phyloP scores from a whole-genome alignment of 2,797 vertebrate species.

The Macroramphosus scolopax region DNA sequence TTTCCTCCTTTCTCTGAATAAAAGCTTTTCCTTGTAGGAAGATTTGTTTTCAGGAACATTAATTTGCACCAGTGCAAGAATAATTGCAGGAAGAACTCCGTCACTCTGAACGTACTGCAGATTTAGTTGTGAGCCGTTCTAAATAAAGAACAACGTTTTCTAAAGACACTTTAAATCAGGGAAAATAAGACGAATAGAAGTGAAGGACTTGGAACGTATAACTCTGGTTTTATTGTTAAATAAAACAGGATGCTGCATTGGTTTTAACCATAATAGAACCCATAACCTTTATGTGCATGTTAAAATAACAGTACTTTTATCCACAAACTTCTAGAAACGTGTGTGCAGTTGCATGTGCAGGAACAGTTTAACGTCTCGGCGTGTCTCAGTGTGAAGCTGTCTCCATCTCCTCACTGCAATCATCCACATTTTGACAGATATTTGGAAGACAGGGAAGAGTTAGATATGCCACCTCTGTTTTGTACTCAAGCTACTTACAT shows the following conservation, averaged over 20 bases:
- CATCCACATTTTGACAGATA: conserved; percentile 44
- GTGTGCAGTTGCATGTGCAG: conserved; percentile 14
- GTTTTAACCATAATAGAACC: conserved; percentile 24
- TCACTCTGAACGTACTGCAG: too few species aligned
- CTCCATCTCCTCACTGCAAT: conserved; percentile 19
- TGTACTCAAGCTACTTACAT: conserved; percentile 43
- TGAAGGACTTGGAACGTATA: conserved; percentile 3
- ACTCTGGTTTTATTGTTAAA: conserved; percentile 23
- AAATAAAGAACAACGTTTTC: too few species aligned
- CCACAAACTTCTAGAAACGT: background rate
- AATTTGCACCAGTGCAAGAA: too few species aligned
- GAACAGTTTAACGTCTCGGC: conserved; percentile 28
- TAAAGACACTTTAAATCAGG: too few species aligned
- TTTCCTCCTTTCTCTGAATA: too few species aligned
- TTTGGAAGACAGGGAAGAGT: conserved; percentile 31
- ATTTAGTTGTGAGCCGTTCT: too few species aligned
- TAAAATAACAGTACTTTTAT: conserved; percentile 23
- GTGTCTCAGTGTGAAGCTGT: conserved; percentile 27
- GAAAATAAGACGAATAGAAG: too few species aligned
- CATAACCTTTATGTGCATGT: conserved; percentile 25
- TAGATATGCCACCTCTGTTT: conserved; percentile 28
- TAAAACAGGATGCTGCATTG: conserved; percentile 10
- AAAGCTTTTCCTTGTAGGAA: too few species aligned
- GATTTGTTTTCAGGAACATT: too few species aligned
- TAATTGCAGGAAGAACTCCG: too few species aligned